Evolutionary conservation across 2,113 vertebrate species (phyloP), one percentile per base, ranked within the genome.

Genomic region (Carassius auratus): DNA sequence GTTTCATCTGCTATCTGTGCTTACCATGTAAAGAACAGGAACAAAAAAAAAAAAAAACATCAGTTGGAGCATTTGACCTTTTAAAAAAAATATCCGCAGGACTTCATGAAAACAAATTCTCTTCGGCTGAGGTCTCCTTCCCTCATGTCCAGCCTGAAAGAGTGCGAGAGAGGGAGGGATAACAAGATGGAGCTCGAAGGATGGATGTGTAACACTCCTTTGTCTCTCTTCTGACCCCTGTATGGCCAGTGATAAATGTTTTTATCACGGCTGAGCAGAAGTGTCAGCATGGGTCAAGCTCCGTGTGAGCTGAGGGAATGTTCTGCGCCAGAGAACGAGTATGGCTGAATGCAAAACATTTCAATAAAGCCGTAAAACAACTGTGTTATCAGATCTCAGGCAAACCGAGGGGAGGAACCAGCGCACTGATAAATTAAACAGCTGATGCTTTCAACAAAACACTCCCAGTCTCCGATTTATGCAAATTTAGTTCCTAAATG

Each of bases 181-280:
- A 80, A 48, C 12, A 8, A 30, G 45, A 64, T 38, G 3, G 81
- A 83, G 23, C 84, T 64, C 75, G 52, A 64, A 52, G 66, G 81
- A 88, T 52, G 75, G 81, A 86, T 88, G 62, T 88, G 77, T 74
- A 85, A 89, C 78, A 77, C 52, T 69, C 75, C 77, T 81, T 55
- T 15, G 68, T 81, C 68, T 19, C 48, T 87, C 78, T 83, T 80
- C 62, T 85, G 85, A 89, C 83, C 88, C 84, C 88, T 78, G 62
- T 61, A 79, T 52, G 79, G 80, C 73, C 86, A 84, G 88, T 86
- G 86, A 89, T 79, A 84, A 87, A 89, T 86, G 87, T 61, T 89
- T 89, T 89, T 80, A 84, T 84, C 80, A 80, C 7, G 57, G 88
- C 75, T 85, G 78, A 89, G 87, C 81, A 59, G 79, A 81, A 83